phyloP scores from a whole-genome alignment of 2,797 vertebrate species.

The Columba guinea region DNA sequence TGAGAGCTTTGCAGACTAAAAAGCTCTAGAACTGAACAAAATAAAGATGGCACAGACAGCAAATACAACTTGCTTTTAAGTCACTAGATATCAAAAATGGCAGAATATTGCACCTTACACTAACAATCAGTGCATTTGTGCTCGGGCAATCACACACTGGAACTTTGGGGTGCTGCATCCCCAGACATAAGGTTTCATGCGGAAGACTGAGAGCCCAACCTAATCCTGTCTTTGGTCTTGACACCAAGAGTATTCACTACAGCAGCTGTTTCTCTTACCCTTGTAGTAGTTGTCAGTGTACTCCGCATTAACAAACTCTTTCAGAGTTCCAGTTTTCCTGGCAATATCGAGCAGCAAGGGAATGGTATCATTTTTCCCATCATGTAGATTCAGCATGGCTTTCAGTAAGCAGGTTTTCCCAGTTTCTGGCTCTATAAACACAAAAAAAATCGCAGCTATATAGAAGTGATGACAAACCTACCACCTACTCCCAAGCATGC shows the following conservation, averaged over 20 bases:
- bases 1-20: background rate
- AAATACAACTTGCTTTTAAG: background rate
- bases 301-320: constrained; percentile 86
- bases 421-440: constrained; percentile 81
- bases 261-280: constrained; percentile 74
- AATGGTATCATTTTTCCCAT: constrained; percentile 86
- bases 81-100: background rate
- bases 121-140: background rate
- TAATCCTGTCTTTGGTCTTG: background rate
- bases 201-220: background rate
- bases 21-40: background rate
- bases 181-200: background rate
- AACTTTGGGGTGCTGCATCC: background rate
- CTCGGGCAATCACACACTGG: background rate
- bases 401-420: constrained; percentile 93
- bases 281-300: constrained; percentile 88
- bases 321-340: constrained; percentile 82
- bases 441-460: constrained; percentile 3
- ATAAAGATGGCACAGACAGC: background rate
- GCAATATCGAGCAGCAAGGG: constrained; percentile 86
- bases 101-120: background rate
- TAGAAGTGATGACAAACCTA: background rate
- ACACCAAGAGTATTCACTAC: background rate
- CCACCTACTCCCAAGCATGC: background rate
- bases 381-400: constrained; percentile 89